Evolutionary conservation across 1,140 invertebrate species (phyloP).

Genomic region (Lasioglossum baleicum): DNA sequence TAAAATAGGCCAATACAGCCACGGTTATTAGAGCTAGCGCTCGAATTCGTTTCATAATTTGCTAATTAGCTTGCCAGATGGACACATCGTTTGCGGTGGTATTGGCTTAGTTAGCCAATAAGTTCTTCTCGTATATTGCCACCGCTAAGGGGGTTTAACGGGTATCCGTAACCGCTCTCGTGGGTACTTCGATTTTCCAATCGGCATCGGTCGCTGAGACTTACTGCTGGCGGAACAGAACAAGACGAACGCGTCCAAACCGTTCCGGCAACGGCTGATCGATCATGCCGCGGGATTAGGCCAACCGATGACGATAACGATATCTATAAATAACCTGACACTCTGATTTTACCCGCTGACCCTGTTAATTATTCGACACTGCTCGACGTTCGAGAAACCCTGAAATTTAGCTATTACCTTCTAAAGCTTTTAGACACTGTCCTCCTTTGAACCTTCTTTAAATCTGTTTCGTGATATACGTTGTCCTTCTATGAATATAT

Average conservation of each 20-base stretch:
- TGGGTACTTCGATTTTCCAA: constrained; percentile 43
- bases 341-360: neutral
- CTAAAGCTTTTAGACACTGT: no score
- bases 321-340: neutral
- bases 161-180: constrained; percentile 35
- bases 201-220: constrained; percentile 3
- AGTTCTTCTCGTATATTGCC: constrained; percentile 57
- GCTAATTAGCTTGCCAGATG: constrained; percentile 65
- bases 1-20: constrained; percentile 37
- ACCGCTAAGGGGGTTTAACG: constrained; percentile 39
- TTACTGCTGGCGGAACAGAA: neutral
- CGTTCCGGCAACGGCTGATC: constrained; percentile 8
- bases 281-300: constrained; percentile 18
- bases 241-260: neutral
- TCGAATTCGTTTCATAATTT: constrained; percentile 48
- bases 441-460: no score
- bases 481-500: no score
- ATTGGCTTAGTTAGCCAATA: constrained; percentile 65
- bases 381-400: neutral
- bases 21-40: constrained; percentile 40
- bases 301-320: neutral
- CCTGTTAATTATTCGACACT: neutral
- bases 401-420: no score
- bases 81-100: constrained; percentile 63
- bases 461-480: no score